A percentile compares a stretch with the other conserved stretches of the same genome.
phyloP scores from a whole-genome alignment of 2,113 vertebrate species.

The Gallinago jamesoni region DNA sequence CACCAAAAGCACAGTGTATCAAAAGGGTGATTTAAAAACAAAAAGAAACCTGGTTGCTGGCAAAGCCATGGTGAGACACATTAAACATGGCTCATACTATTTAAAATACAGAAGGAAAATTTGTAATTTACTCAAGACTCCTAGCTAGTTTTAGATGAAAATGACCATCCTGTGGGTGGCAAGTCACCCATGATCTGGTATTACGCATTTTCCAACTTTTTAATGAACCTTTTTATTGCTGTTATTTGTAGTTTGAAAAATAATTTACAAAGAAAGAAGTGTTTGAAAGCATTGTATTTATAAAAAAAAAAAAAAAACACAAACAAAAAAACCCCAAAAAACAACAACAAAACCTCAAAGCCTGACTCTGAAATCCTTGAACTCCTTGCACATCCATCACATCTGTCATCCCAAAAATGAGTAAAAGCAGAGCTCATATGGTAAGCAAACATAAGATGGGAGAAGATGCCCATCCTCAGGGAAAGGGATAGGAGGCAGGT shows the following conservation, averaged over 20 bases:
- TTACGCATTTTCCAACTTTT: not conserved
- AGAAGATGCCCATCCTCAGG: not conserved
- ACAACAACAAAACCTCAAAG: not conserved
- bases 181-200: not conserved
- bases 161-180: not conserved
- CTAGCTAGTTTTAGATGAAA: not conserved
- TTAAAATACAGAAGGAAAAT: not conserved
- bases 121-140: not conserved
- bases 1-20: not conserved
- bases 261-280: not conserved
- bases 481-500: not conserved
- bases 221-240: conserved; percentile 4
- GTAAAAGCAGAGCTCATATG: not conserved
- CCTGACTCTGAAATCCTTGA: not conserved
- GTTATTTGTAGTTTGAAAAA: not conserved
- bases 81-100: not conserved
- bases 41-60: not conserved
- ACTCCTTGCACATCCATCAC: not conserved
- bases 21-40: not conserved
- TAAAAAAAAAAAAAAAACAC: not conserved
- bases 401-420: not conserved
- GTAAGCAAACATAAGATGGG: not conserved
- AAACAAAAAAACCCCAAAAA: no score
- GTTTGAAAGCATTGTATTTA: not conserved
- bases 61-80: not conserved